phyloP scores from a whole-genome alignment of 2,113 vertebrate species.

The Misgurnus anguillicaudatus region DNA sequence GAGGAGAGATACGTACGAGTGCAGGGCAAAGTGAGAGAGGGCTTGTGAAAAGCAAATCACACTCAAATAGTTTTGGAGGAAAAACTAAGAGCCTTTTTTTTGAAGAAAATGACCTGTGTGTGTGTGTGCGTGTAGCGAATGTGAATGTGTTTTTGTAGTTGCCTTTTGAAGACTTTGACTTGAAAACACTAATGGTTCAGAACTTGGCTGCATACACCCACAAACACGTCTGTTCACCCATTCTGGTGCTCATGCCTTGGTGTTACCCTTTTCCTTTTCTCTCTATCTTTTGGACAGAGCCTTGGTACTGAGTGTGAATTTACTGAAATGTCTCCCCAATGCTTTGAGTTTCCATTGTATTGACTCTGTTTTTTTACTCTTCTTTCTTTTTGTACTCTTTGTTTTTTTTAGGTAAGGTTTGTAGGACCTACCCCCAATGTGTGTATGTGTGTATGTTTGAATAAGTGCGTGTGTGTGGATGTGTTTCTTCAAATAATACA shows the following conservation, averaged over 20 bases:
- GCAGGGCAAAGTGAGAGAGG: neutral
- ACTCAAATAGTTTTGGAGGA: constrained; percentile 1
- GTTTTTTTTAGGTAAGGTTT: constrained; percentile 81
- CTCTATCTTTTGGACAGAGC: constrained; percentile 60
- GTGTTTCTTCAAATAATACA: constrained; percentile 74
- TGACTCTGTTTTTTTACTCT: constrained; percentile 80
- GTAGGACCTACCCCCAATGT: constrained; percentile 69
- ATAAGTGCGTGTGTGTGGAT: constrained; percentile 53
- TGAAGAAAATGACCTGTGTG: neutral
- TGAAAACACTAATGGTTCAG: neutral
- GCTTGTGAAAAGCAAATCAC: neutral
- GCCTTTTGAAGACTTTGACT: neutral
- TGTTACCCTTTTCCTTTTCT: constrained; percentile 51
- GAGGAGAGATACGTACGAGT: neutral
- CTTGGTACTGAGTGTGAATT: constrained; percentile 63
- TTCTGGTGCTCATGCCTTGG: constrained; percentile 30
- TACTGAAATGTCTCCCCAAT: constrained; percentile 74
- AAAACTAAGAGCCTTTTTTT: neutral
- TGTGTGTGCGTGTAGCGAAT: neutral
- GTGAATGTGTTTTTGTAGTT: neutral
- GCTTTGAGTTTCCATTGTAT: constrained; percentile 78
- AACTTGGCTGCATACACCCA: neutral
- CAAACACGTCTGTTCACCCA: constrained; percentile 12
- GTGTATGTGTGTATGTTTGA: constrained; percentile 57
- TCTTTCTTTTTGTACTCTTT: constrained; percentile 75